Base-by-base conservation (phyloP, 2,797 vertebrate genomes). In the Leucoraja ocellata region DNA sequence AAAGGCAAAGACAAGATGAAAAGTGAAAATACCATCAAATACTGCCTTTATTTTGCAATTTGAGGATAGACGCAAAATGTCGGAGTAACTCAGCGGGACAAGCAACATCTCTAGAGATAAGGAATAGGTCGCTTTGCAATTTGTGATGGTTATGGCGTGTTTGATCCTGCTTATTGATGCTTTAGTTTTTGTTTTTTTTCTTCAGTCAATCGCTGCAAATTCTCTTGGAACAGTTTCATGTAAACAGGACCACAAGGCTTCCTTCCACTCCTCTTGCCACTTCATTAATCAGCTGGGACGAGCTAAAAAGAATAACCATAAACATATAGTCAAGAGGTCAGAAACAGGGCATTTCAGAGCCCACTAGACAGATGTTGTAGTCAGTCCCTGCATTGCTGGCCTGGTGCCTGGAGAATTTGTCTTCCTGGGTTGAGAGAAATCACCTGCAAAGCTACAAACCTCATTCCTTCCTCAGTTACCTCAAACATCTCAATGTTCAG, bases 271-370 rank as follows among this genome's bases (percentile, higher is more conserved):
- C 84, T 68, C 63, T 10, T 88, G 61, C n/a, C 0, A 21, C n/a
- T 14, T 2, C 84, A 68, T n/a, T 88, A 21, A 88, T 88, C 63
- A 68, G 84, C 84, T 88, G 61, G 63, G 63, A 88, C 9, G 16
- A n/a, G 7, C 14, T 32, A 65, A 88, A 32, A 65, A 88, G n/a
- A 88, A 68, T 68, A 68, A 68, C 63, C 63, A 68, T 88, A 88
- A 88, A 88, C 16, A 79, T 39, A 16, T 88, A 68, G 84, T 88
- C 68, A 54, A 92, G 76, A 92, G 90, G 90, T 92, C 90, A 76
- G 71, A 71, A 54, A 10, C 14, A 58, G 71, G 39, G 63, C n/a
- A 8, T 88, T 88, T 23, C 84, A 36, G 13, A 84, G 46, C 54
- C 61, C 54, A 28, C 58, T 18, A 91, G 73, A 74, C 39, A 92